Conservation (phyloP, 2,113 vertebrate genomes). For the Myiopsitta monachus region DNA sequence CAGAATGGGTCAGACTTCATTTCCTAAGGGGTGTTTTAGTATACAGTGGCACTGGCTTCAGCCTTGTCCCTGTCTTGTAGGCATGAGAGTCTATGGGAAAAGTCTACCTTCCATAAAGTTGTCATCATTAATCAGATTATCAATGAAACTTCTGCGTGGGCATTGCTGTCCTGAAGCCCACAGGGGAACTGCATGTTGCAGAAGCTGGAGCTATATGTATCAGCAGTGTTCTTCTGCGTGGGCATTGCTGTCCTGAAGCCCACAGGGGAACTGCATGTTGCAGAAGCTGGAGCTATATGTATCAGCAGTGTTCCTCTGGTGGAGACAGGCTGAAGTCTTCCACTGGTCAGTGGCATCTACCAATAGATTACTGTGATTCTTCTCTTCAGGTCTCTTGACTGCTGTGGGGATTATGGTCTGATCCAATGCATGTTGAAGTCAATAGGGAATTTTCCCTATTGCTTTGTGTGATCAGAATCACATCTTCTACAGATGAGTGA, state of each 20-base stretch:
- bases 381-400: not conserved
- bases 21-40: not conserved
- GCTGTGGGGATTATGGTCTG: not conserved
- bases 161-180: not conserved
- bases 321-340: not conserved
- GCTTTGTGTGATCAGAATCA: not conserved
- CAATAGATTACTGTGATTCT: not conserved
- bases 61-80: not conserved
- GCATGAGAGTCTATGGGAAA: not conserved
- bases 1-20: not conserved
- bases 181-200: not conserved
- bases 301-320: not conserved
- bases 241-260: not conserved
- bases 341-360: not conserved
- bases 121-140: not conserved
- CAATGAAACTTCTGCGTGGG: accelerated
- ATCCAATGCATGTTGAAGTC: not conserved
- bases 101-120: not conserved
- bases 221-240: not conserved
- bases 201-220: not conserved
- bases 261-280: not conserved
- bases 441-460: not conserved
- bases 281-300: not conserved
- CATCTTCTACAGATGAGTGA: not conserved
- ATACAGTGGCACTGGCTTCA: not conserved